Percentiles rank a stretch among this genome's conserved stretches.
Conservation (phyloP, 2,797 vertebrate genomes). For the Epinephelus malabaricus region DNA sequence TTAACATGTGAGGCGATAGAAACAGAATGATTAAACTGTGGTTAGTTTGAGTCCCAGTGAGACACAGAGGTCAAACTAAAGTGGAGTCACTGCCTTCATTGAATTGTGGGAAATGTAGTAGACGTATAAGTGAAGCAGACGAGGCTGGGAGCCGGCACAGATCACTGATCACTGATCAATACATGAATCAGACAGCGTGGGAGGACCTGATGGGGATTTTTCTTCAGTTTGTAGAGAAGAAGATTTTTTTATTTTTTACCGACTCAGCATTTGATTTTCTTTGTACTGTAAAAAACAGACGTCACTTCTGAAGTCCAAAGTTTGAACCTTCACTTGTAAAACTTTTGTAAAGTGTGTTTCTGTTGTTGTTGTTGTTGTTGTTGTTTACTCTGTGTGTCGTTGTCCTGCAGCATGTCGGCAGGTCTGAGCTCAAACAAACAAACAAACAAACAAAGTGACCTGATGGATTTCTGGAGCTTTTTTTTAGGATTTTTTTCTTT, state of each 20-base stretch:
- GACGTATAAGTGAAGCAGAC: too few relatives aligned
- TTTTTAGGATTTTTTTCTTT: constrained; percentile 31
- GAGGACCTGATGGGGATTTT: constrained; percentile 30
- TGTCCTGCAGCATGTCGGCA: constrained; percentile 79
- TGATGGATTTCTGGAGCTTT: constrained; percentile 5
- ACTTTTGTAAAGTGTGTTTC: constrained; percentile 47
- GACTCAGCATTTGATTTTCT: constrained; percentile 38
- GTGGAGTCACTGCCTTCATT: too few relatives aligned
- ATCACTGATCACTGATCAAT: background rate
- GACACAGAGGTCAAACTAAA: too few relatives aligned
- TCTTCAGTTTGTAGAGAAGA: background rate
- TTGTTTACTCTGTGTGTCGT: constrained; percentile 47
- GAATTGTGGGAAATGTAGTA: too few relatives aligned
- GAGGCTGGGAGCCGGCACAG: background rate
- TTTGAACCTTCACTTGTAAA: constrained; percentile 50
- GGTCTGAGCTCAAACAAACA: constrained; percentile 61
- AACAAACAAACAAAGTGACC: constrained; percentile 26
- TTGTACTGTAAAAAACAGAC: constrained; percentile 50
- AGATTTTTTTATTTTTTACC: constrained; percentile 31
- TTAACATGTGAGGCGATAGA: too few relatives aligned
- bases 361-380: background rate
- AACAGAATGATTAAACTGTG: too few relatives aligned
- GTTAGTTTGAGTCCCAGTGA: too few relatives aligned
- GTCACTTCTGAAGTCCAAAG: constrained; percentile 3
- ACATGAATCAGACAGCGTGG: too few relatives aligned